Evolutionary conservation across 2,113 vertebrate species (phyloP).

Genomic region (Aythya baeri): DNA sequence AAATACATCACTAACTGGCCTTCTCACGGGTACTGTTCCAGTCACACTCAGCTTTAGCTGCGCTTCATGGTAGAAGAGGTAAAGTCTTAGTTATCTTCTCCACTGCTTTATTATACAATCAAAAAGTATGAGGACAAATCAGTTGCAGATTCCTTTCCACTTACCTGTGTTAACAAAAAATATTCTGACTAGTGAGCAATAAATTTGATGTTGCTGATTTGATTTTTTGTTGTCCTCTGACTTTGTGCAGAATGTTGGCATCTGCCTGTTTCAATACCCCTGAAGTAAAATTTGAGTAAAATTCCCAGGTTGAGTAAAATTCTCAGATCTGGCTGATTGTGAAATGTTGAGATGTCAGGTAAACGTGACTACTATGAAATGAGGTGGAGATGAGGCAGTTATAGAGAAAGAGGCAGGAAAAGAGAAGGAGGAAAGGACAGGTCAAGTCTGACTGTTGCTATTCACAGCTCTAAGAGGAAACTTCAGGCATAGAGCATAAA

Average conservation of each 20-base stretch:
- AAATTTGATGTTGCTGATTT: fast-evolving
- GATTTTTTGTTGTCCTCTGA: background rate
- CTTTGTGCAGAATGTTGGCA: background rate
- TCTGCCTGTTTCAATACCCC: background rate
- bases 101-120: background rate
- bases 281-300: background rate
- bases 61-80: fast-evolving
- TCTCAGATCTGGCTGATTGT: background rate
- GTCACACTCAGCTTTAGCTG: background rate
- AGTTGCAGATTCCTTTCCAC: background rate
- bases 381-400: background rate
- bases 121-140: background rate
- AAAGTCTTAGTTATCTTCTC: background rate
- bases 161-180: background rate
- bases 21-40: background rate
- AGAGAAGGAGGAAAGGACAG: background rate
- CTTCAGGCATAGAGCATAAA: background rate
- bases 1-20: background rate
- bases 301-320: background rate
- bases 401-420: too few relatives aligned
- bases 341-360: background rate
- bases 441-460: background rate
- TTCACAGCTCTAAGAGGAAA: background rate
- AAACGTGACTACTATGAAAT: background rate
- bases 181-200: background rate